Percentiles rank a stretch among this genome's conserved stretches.
phyloP scores from a whole-genome alignment of 2,113 vertebrate species.

The Archocentrus centrarchus region DNA sequence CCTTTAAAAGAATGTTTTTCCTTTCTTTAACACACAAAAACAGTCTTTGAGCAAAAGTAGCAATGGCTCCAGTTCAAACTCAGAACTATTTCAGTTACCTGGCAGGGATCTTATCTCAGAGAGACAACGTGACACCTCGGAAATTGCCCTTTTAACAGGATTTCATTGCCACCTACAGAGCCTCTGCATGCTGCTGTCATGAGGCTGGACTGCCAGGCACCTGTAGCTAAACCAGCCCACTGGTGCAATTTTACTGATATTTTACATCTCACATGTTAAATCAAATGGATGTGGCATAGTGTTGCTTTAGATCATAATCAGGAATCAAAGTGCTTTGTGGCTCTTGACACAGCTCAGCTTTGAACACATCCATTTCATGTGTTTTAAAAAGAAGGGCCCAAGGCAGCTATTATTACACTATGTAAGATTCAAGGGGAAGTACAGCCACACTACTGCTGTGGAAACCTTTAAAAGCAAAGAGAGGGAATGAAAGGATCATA shows the following conservation, averaged over 20 bases:
- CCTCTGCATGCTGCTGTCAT: neutral
- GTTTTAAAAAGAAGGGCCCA: neutral
- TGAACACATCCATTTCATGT: neutral
- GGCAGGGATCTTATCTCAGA: conserved; percentile 16
- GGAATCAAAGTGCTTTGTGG: neutral
- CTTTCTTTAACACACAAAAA: neutral
- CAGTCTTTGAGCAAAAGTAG: neutral
- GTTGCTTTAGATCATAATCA: neutral
- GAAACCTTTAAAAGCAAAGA: neutral
- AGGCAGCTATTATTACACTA: neutral
- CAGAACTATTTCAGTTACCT: conserved; percentile 5
- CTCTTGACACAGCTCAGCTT: neutral
- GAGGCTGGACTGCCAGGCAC: neutral
- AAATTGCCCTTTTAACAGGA: conserved; percentile 25
- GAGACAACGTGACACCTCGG: neutral
- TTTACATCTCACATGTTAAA: neutral
- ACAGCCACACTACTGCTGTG: neutral
- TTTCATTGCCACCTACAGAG: neutral
- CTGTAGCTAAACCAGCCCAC: neutral
- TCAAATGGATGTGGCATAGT: neutral
- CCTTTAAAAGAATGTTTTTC: neutral
- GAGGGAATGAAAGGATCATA: neutral
- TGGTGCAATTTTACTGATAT: neutral
- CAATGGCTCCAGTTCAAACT: neutral
- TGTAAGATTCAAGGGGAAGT: neutral